Evolutionary conservation across 2,888 invertebrate genomes (phyloP), one percentile per base, ranked within the genome.

Genomic region (Cacoxenus indagator): DNA sequence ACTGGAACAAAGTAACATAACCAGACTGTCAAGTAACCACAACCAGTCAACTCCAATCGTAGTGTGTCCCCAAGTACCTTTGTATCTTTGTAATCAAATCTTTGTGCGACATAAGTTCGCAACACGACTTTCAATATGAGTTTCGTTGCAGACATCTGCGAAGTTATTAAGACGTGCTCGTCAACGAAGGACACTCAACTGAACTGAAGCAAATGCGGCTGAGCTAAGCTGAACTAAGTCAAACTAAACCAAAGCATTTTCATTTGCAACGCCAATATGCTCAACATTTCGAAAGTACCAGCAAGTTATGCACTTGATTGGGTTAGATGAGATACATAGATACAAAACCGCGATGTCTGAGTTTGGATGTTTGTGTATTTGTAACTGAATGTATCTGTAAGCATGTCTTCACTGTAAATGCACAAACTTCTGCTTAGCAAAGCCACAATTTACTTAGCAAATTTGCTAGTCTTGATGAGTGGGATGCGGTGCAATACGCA

Each of bases 401-500:
- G 31, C 11, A 14, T 24, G 29, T 37, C 2, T 4, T 11, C 37
- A 14, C 5, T 37, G 2, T 37, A 37, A 37, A 37, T 48, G 22
- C 48, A 48, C 17, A 48, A 48, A 1, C 19, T 51, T 51, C 19
- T 51, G 22, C 22, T 17, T 22, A 51, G 61, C 43, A 62, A 43
- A 62, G 43, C 65, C 73, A 64, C 73, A 70, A 66, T 70, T 70
- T 73, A 59, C 70, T 73, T 73, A 73, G 70, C 70, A 69, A 69
- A 66, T 69, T 73, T 69, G n/a, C 4, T n/a, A 43, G 9, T 17
- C 14, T 27, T n/a, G 19, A 9, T 19, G 9, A 51, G 22, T n/a
- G 17, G 22, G 19, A 19, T n/a, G 19, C 4, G 9, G 19, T 51
- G 51, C 37, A n/a, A 51, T 17, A 51, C 51, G 8, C 9, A 14